Evolutionary conservation across 2,113 vertebrate species (phyloP), one percentile per base, ranked within the genome.

Genomic region (Tichodroma muraria): DNA sequence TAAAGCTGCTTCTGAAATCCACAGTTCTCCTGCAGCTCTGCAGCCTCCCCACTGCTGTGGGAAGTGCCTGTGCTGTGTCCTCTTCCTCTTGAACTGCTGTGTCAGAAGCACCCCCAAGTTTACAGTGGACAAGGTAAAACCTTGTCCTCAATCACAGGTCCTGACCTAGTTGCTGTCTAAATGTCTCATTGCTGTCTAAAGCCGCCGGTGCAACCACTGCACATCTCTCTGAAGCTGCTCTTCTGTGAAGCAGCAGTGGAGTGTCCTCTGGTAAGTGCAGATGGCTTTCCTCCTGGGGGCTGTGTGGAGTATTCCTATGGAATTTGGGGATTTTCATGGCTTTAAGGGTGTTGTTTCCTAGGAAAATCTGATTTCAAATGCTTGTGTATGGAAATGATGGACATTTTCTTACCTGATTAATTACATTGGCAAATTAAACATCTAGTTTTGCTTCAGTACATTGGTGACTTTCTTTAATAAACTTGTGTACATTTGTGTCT

Each of bases 1-100:
- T 59, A 4, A 47, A 84, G 47, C 69, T 23, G 33, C 35, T 35
- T 28, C 19, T 28, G 31, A 87, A 24, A 57, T 40, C 16, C 27
- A 3, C 17, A 9, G 35, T 35, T 60, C 15, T 40, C 27, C 2
- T 13, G 60, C 61, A 42, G 68, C 0, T 0, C 68, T 56, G 8
- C 59, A 84, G 80, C 45, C 47, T 83, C 72, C 16, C 11, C 24
- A 2, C 2, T 56, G 57, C 57, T 30, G 33, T 30, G 17, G 68
- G 47, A 31, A 64, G 40, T 42, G n/a, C 20, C 78, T 44, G 31
- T 40, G 44, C 69, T 35, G 11, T 19, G 40, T 24, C 19, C 53
- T 56, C 2, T 65, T 69, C 20, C 30, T 68, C 84, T 59, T n/a
- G 33, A 80, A 9, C 24, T 87, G 52, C 37, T 56, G 45, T 45